Evolutionary conservation across 2,113 vertebrate species (phyloP).

Genomic region (Salminus brasiliensis): DNA sequence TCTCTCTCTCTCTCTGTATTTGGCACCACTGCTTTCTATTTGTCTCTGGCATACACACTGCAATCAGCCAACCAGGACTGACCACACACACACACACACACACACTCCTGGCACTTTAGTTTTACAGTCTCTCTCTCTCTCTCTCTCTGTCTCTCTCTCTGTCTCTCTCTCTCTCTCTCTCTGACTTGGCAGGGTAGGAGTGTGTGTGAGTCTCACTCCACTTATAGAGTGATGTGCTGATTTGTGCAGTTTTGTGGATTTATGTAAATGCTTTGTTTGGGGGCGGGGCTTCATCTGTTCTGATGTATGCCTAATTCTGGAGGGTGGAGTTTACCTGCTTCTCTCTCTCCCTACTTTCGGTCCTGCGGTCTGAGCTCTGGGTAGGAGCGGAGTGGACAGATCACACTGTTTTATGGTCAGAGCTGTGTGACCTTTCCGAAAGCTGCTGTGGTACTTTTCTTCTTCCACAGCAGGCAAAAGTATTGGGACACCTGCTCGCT

Average conservation of each 20-base stretch:
- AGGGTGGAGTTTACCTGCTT: background rate
- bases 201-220: too few relatives aligned
- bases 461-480: background rate
- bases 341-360: background rate
- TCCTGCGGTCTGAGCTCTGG: background rate
- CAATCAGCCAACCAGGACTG: constrained; percentile 31
- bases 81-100: constrained; percentile 20
- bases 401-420: background rate
- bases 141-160: background rate
- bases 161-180: background rate
- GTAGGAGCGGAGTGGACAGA: background rate
- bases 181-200: too few relatives aligned
- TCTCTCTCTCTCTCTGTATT: background rate
- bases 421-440: background rate
- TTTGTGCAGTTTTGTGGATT: too few relatives aligned
- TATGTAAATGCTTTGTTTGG: too few relatives aligned
- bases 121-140: background rate
- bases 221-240: too few relatives aligned
- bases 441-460: background rate
- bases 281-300: background rate
- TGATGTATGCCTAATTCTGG: background rate
- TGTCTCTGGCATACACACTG: background rate
- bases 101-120: background rate
- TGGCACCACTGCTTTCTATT: background rate
- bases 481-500: too few relatives aligned